A percentile compares a stretch with the other conserved stretches of the same genome.
phyloP scores from a whole-genome alignment of 2,113 vertebrate genomes.

The Lampris megalopsis region DNA sequence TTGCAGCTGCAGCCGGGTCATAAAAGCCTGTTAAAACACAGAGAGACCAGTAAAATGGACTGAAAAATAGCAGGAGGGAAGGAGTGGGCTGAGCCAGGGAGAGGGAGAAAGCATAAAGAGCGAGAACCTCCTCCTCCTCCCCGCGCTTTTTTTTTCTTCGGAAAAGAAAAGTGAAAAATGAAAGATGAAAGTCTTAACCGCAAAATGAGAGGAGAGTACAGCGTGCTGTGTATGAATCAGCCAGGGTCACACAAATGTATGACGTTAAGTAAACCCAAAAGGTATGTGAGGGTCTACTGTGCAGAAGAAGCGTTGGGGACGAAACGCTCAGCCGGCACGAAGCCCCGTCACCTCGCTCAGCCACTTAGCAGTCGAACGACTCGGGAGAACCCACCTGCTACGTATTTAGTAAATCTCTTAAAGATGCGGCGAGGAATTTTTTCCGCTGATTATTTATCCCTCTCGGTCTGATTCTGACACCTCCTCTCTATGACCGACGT shows the following conservation, averaged over 20 bases:
- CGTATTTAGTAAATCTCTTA: too few relatives aligned
- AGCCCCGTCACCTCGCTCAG: too few relatives aligned
- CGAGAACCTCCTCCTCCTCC: slow-evolving; percentile 11
- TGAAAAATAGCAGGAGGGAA: slow-evolving; percentile 59
- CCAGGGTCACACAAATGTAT: neutral
- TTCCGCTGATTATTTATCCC: too few relatives aligned
- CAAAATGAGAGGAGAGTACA: slow-evolving; percentile 14
- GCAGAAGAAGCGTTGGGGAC: neutral
- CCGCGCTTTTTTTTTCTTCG: too few relatives aligned
- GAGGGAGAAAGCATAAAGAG: slow-evolving; percentile 15
- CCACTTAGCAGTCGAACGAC: too few relatives aligned
- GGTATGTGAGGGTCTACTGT: neutral
- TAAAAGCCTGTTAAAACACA: slow-evolving; percentile 76
- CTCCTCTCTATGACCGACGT: too few relatives aligned
- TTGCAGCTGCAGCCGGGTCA: slow-evolving; percentile 69
- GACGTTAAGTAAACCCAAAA: neutral
- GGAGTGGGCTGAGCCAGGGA: slow-evolving; percentile 28
- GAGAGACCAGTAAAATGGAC: slow-evolving; percentile 72
- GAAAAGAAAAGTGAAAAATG: slow-evolving; percentile 21
- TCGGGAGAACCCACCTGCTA: too few relatives aligned
- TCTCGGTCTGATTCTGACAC: too few relatives aligned
- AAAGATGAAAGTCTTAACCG: slow-evolving; percentile 7
- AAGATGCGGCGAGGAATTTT: too few relatives aligned
- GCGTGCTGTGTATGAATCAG: slow-evolving; percentile 3
- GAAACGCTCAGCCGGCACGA: neutral